Conservation (phyloP, 2,113 vertebrate species). For the Forbesichthys agassizii region DNA sequence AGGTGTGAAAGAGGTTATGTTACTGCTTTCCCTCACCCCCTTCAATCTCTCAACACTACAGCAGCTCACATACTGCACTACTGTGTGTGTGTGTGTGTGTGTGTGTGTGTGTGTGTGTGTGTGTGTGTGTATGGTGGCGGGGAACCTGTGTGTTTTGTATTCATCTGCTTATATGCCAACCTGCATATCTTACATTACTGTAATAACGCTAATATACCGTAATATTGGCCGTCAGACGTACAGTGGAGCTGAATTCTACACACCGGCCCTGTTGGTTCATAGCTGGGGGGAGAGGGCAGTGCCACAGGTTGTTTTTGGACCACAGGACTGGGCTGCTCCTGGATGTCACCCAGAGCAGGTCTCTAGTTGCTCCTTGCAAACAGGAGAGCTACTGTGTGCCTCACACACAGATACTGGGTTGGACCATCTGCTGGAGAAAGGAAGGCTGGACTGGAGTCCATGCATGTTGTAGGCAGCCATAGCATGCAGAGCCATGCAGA, state of each 20-base stretch:
- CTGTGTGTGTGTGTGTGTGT: not conserved
- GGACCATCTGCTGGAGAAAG: slow-evolving; percentile 17
- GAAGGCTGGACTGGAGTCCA: not conserved
- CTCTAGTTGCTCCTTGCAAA: slow-evolving; percentile 12
- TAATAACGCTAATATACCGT: not conserved
- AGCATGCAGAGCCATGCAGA: not conserved
- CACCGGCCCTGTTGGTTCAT: not conserved
- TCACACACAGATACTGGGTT: slow-evolving; percentile 4
- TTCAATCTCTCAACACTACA: slow-evolving; percentile 5
- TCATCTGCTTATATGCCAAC: not conserved
- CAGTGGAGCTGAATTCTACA: slow-evolving; percentile 14
- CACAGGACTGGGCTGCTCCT: slow-evolving; percentile 1
- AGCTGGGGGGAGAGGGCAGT: not conserved
- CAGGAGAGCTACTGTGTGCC: slow-evolving; percentile 29
- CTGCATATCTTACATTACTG: not conserved
- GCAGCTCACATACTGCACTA: not conserved
- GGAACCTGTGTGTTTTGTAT: not conserved
- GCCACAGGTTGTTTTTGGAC: slow-evolving; percentile 27
- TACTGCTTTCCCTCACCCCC: slow-evolving; percentile 9
- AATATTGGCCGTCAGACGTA: not conserved
- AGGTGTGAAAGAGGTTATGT: slow-evolving; percentile 36
- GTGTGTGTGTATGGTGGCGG: slow-evolving; percentile 1
- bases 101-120: not conserved
- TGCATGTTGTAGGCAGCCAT: too few species aligned
- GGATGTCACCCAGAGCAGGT: slow-evolving; percentile 25